phyloP scores from a whole-genome alignment of 2,797 vertebrate genomes.

The Tenualosa thibaudeaui region DNA sequence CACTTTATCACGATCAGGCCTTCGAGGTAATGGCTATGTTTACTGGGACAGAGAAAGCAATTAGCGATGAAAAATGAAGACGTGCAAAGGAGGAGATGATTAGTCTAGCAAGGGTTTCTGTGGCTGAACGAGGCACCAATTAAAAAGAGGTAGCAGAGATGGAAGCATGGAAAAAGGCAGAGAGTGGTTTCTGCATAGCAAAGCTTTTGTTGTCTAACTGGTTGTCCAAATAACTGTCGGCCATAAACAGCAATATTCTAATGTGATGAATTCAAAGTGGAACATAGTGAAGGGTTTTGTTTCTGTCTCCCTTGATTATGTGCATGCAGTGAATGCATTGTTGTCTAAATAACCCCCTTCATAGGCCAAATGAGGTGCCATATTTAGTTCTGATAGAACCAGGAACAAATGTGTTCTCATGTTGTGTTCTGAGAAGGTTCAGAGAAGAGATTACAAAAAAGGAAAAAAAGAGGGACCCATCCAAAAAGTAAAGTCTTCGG shows the following conservation, averaged over 20 bases:
- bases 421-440: not conserved
- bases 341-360: not conserved
- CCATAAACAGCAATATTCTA: conserved; percentile 7
- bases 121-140: not conserved
- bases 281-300: not conserved
- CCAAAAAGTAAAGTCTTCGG: not conserved
- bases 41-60: conserved; percentile 30
- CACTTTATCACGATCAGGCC: not conserved
- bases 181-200: not conserved
- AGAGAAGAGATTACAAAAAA: not conserved
- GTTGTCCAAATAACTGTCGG: not conserved
- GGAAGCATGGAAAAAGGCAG: not conserved
- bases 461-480: not conserved
- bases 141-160: not conserved
- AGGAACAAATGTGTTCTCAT: not conserved
- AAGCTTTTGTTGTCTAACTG: not conserved
- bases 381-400: not conserved
- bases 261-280: conserved; percentile 6
- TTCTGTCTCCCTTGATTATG: not conserved
- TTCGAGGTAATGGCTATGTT: not conserved
- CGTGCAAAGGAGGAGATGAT: conserved; percentile 23
- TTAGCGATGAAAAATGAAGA: conserved; percentile 49
- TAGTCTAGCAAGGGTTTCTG: not conserved
- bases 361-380: not conserved
- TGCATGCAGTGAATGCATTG: not conserved